phyloP scores from a whole-genome alignment of 2,113 vertebrate species.

The Rana temporaria region DNA sequence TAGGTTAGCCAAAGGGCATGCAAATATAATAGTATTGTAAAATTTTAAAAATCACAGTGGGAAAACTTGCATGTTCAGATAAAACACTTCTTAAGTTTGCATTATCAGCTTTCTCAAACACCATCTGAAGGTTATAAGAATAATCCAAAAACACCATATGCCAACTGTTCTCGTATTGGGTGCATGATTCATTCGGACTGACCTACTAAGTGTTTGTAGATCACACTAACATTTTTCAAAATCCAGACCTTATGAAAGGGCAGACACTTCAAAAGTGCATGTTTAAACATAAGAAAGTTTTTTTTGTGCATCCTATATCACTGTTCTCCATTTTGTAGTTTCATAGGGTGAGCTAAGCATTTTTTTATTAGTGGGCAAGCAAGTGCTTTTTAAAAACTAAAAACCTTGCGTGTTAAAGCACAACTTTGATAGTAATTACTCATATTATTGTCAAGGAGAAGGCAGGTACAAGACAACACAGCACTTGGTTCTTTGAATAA shows the following conservation, averaged over 20 bases:
- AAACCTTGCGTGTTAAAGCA: too few relatives aligned
- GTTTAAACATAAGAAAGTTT: too few relatives aligned
- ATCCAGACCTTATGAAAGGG: not conserved
- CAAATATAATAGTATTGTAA: constrained; percentile 38
- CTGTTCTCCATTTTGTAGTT: too few relatives aligned
- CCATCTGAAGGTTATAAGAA: constrained; percentile 7
- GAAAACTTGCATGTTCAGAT: constrained; percentile 11
- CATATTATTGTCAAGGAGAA: too few relatives aligned
- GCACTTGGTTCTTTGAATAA: too few relatives aligned
- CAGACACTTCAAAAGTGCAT: too few relatives aligned
- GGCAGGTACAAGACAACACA: too few relatives aligned
- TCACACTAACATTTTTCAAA: not conserved
- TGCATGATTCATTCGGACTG: not conserved
- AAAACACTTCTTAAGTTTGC: not conserved
- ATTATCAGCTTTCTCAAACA: constrained; percentile 14
- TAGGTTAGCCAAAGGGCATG: constrained; percentile 29
- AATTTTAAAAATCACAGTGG: constrained; percentile 26
- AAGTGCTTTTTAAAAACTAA: too few relatives aligned
- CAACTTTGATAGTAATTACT: too few relatives aligned
- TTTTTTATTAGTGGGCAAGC: too few relatives aligned
- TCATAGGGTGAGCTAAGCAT: too few relatives aligned
- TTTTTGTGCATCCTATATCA: too few relatives aligned
- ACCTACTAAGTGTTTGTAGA: not conserved
- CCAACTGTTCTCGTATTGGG: constrained; percentile 8
- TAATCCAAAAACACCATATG: not conserved